Base-by-base conservation (phyloP, 2,113 vertebrate genomes). In the Hypocryptadius cinnamomeus region DNA sequence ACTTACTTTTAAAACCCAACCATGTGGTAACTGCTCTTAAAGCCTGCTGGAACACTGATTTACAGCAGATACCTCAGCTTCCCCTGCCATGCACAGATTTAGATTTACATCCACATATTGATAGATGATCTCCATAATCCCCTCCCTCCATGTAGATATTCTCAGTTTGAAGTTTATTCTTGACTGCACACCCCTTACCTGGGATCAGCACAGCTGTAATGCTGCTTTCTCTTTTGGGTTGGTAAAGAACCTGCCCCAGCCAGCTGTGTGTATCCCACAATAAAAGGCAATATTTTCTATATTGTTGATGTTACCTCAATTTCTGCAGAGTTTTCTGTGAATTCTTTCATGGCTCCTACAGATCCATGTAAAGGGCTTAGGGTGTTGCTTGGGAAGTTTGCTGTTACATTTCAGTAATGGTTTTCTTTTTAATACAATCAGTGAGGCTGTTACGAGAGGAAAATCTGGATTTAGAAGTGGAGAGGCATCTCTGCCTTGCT, bases 331-430 rank as follows among this genome's bases (percentile, higher is more conserved):
- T 76, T 89, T 85, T 33, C 14, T 42, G 20, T 20, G 21, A 37
- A 13, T 7, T 72, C 3, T 79, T 54, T 48, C 30, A 11, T 5
- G 10, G 5, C 15, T 84, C 7, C 8, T 44, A 33, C n/a, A 74
- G 4, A 40, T 5, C 13, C 22, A 2, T 18, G 56, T 14, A 1
- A 47, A 33, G 63, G 27, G 23, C 9, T 71, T 47, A 31, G 53
- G 17, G 6, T 70, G 56, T 2, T 24, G 11, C n/a, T 86, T 37
- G 39, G 80, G 21, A 42, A 59, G 22, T 82, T 85, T 51, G 5
- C 19, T 33, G 2, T 60, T 60, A 22, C 0, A 0, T 42, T 72
- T 83, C 17, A 48, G 10, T 27, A 4, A 45, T 28, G 0, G 33
- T 50, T 77, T 87, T 79, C 8, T 18, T 68, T 79, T 80, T 24